phyloP scores from a whole-genome alignment of 1,140 invertebrate genomes.

The Drosophila malerkotliana region DNA sequence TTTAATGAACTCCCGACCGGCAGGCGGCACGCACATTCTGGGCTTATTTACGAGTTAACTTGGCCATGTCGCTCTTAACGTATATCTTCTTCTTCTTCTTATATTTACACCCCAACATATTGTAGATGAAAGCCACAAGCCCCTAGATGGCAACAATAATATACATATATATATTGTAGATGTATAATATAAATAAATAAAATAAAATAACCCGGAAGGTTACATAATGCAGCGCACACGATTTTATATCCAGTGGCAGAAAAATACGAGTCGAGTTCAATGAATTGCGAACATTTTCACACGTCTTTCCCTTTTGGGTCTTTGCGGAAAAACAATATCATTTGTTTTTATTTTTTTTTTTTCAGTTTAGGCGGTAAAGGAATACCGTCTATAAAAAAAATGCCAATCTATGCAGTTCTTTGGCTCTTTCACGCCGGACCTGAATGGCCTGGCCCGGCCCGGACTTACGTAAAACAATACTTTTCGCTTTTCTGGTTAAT shows the following conservation, averaged over 20 bases:
- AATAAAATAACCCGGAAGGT: constrained; percentile 8
- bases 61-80: neutral
- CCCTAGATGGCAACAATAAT: neutral
- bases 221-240: constrained; percentile 56
- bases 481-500: neutral
- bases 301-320: constrained; percentile 32
- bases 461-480: constrained; percentile 41
- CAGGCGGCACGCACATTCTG: constrained; percentile 57
- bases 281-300: constrained; percentile 69
- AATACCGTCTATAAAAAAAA: neutral
- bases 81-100: constrained; percentile 5
- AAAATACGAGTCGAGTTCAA: constrained; percentile 53
- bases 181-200: neutral
- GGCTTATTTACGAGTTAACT: constrained; percentile 51
- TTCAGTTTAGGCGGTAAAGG: constrained; percentile 1
- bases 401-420: constrained; percentile 23
- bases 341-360: constrained; percentile 1
- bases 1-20: constrained; percentile 53
- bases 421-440: constrained; percentile 57
- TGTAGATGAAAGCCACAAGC: constrained; percentile 21
- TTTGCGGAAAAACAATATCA: neutral
- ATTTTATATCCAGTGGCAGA: constrained; percentile 14
- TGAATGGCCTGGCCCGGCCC: constrained; percentile 52
- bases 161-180: neutral
- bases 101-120: neutral